Conservation (phyloP, 2,797 vertebrate species). For the Pogoniulus pusillus region DNA sequence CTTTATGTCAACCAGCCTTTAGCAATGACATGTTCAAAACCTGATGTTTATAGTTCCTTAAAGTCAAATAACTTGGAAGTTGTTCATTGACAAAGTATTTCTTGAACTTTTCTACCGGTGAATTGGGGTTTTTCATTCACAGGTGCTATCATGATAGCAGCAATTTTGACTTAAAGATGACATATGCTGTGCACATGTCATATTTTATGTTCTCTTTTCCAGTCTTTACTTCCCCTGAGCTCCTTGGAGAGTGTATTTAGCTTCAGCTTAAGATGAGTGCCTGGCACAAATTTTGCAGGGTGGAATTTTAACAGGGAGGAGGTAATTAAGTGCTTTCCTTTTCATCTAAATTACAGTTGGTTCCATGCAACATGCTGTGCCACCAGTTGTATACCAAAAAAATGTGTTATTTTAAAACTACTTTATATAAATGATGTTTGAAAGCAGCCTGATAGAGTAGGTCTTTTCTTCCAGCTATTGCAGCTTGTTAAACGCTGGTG, state of each 20-base stretch:
- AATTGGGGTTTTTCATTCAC: background rate
- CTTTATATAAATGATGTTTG: background rate
- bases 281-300: background rate
- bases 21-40: background rate
- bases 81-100: background rate
- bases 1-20: background rate
- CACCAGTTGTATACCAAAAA: background rate
- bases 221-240: background rate
- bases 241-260: background rate
- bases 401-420: background rate
- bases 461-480: background rate
- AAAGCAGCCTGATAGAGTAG: background rate
- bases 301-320: background rate
- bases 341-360: background rate
- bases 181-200: rapidly evolving
- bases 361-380: background rate
- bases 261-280: background rate
- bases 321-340: background rate
- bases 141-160: background rate
- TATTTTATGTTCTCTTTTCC: background rate
- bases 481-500: background rate
- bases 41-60: background rate
- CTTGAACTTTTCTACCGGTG: background rate
- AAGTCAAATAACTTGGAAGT: background rate
- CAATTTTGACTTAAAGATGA: background rate